Evolutionary conservation across 2,888 invertebrate species (phyloP).

Genomic region (Ophion costatus): DNA sequence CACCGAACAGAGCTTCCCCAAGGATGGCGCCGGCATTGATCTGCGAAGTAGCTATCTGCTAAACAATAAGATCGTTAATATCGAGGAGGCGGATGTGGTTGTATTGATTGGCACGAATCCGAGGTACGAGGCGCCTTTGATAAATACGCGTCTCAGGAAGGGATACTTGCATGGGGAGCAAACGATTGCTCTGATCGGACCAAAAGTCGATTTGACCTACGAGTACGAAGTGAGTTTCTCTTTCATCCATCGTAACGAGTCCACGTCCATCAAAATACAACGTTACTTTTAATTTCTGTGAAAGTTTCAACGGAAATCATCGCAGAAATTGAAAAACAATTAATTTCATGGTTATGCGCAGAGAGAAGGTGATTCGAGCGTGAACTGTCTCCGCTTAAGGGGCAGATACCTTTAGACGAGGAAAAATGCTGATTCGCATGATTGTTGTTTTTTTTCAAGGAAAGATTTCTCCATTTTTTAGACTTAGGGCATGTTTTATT

Average conservation of each 20-base stretch:
- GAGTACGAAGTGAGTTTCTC: slow-evolving; percentile 88
- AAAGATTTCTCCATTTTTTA: too few species aligned
- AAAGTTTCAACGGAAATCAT: not conserved
- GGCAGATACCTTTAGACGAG: too few species aligned
- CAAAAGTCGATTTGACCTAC: slow-evolving; percentile 96
- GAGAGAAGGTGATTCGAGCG: too few species aligned
- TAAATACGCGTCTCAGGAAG: slow-evolving; percentile 98
- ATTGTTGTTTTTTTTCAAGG: too few species aligned
- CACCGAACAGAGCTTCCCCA: slow-evolving; percentile 96
- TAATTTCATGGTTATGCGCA: not conserved
- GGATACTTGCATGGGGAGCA: slow-evolving; percentile 96
- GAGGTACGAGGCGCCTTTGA: slow-evolving; percentile 97
- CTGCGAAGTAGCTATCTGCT: slow-evolving; percentile 95
- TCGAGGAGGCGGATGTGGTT: slow-evolving; percentile 97
- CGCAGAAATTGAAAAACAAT: not conserved
- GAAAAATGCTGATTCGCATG: too few species aligned
- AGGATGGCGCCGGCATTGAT: slow-evolving; percentile 91
- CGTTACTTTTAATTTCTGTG: not conserved
- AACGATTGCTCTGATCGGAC: slow-evolving; percentile 93
- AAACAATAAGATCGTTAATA: slow-evolving; percentile 94
- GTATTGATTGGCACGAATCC: slow-evolving; percentile 98
- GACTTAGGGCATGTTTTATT: too few species aligned
- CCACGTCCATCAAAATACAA: not conserved
- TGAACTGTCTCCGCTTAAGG: too few species aligned
- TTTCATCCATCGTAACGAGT: not conserved